Evolutionary conservation across 2,113 vertebrate genomes (phyloP), one percentile per base, ranked within the genome.

Genomic region (Poeciliopsis retropinna): DNA sequence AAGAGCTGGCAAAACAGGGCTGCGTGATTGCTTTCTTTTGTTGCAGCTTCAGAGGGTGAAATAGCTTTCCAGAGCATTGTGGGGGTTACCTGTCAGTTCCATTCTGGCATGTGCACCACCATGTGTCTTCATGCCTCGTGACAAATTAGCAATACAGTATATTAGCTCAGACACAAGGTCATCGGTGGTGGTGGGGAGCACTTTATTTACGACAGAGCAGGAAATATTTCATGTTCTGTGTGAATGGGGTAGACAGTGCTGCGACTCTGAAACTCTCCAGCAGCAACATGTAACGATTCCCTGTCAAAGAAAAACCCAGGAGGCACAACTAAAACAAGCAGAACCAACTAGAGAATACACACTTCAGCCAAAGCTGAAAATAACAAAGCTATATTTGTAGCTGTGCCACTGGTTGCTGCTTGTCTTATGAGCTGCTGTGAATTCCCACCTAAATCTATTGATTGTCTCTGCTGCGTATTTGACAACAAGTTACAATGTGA

Each of bases 1-100:
- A 65, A 78, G 73, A 87, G 73, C 77, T 77, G 91, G 88, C 88
- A 89, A 85, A 85, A 81, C 80, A 81, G 79, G 85, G 74, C 79
- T 3, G 75, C 63, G 79, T 76, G 82, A 86, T 88, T 70, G 67
- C 75, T 82, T 88, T 79, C 81, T 82, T 73, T 83, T 32, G 73
- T 78, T 85, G 82, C 68, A 67, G 84, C 80, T 89, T 63, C 79
- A 71, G 65, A 81, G 2, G 60, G 79, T 66, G 37, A 78, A 85
- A 85, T 78, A 77, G 29, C 78, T 81, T 76, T 85, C 81, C 7
- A 75, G 70, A 78, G 83, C 44, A 13, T 79, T 74, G 15, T 51
- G 85, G 82, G 84, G 83, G 66, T 75, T 75, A 64, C 41, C 82
- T 78, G 85, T 83, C 83, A 80, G 70, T 54, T 86, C 87, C 84